These are phyloP conservation scores for Atherix ibis DNA, from an alignment of 2,888 invertebrate genomes.

Conservation along the genomic window DNA sequence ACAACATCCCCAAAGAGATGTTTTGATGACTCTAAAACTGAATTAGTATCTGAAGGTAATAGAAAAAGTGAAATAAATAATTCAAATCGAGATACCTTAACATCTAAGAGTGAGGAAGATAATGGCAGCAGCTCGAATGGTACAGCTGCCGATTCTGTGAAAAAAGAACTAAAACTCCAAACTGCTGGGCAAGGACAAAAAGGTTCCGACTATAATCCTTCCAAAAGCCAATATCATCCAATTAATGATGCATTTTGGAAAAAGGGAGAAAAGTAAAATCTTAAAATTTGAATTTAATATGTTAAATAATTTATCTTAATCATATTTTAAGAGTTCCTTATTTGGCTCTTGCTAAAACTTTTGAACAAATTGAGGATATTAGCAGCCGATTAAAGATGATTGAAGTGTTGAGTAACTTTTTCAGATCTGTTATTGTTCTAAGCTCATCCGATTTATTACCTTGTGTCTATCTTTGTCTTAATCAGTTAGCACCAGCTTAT, in stretches of 20 bases:
- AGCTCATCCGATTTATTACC: slow-evolving; percentile 80
- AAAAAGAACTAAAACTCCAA: slow-evolving; percentile 16
- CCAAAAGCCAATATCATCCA: slow-evolving; percentile 60
- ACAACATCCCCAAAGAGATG: too few species aligned
- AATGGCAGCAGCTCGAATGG: too few species aligned
- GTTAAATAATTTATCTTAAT: slow-evolving; percentile 4
- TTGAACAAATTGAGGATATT: slow-evolving; percentile 77
- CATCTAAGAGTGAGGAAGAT: too few species aligned
- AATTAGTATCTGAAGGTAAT: too few species aligned
- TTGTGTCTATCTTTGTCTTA: slow-evolving; percentile 88
- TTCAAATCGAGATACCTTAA: too few species aligned
- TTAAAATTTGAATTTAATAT: slow-evolving; percentile 5
- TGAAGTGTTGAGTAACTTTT: slow-evolving; percentile 80
- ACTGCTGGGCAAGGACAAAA: slow-evolving; percentile 16
- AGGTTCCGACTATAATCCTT: slow-evolving; percentile 49
- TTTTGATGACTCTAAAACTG: too few species aligned
- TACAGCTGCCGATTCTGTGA: too few species aligned
- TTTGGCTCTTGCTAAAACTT: slow-evolving; percentile 74
- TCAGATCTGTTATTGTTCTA: slow-evolving; percentile 75
- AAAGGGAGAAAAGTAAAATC: slow-evolving; percentile 45
- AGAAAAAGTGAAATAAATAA: too few species aligned
- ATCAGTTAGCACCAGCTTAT: slow-evolving; percentile 89
- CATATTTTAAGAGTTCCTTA: slow-evolving; percentile 65
- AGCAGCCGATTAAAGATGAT: slow-evolving; percentile 78
- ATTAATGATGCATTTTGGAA: slow-evolving; percentile 72